These are phyloP conservation scores for Drosophila anomalata DNA, from an alignment of 2,888 invertebrate genomes.

Conservation along the genomic window DNA sequence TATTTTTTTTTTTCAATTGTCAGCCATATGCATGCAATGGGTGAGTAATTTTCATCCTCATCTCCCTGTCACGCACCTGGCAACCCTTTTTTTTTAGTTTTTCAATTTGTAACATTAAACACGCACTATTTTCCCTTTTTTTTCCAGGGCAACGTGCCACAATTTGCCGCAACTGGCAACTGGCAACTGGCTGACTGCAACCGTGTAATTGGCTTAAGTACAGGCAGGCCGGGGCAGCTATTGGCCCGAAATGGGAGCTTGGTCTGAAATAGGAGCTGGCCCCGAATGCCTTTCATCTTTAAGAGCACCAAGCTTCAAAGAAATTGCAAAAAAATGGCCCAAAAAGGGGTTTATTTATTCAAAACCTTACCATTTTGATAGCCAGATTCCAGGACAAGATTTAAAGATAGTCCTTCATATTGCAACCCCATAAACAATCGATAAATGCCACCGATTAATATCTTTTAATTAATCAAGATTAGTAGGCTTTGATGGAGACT, in stretches of 20 bases:
- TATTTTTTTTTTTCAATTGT: conserved; percentile 2
- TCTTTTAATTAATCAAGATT: too few species aligned
- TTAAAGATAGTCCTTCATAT: too few species aligned
- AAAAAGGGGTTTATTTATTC: too few species aligned
- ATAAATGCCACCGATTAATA: too few species aligned
- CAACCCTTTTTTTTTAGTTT: conserved; percentile 16
- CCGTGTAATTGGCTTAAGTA: conserved; percentile 41
- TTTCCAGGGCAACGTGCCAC: conserved; percentile 28
- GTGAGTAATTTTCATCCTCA: conserved; percentile 20
- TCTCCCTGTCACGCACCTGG: conserved; percentile 43
- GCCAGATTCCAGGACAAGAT: too few species aligned
- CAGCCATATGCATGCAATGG: conserved; percentile 22
- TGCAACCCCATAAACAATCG: too few species aligned
- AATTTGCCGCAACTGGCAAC: conserved; percentile 24
- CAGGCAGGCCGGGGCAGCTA: conserved; percentile 20
- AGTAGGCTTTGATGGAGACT: too few species aligned
- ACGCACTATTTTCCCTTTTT: conserved; percentile 25
- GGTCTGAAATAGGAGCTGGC: conserved; percentile 17
- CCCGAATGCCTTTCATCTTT: conserved; percentile 12
- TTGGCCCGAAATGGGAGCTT: conserved; percentile 21
- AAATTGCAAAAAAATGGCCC: too few species aligned
- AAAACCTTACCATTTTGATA: too few species aligned
- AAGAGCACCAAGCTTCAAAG: too few species aligned
- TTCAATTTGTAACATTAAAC: conserved; percentile 3
- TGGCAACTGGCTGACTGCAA: conserved; percentile 31